Percentiles rank a stretch among this genome's conserved stretches.
Evolutionary conservation across 35 echinoderm and acorn worm species (phyloP).

Genomic region (Apostichopus japonicus): DNA sequence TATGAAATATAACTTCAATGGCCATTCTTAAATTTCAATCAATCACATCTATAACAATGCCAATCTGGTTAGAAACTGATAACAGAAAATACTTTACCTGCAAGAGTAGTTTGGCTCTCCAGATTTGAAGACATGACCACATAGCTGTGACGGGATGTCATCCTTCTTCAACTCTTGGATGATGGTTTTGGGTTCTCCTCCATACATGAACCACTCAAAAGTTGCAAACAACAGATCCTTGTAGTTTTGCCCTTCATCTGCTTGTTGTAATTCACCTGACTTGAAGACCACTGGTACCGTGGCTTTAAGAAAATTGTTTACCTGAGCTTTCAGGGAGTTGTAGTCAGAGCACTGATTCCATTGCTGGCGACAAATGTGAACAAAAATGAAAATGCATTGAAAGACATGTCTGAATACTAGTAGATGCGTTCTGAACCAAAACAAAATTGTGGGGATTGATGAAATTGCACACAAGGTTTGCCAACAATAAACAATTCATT

Average conservation of each 20-base stretch:
- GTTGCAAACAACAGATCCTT: conserved; percentile 43
- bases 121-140: conserved; percentile 92
- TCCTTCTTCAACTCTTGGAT: conserved; percentile 69
- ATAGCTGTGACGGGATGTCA: conserved; percentile 88
- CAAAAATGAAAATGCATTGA: background rate
- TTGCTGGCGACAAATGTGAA: conserved; percentile 38
- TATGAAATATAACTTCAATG: too few species aligned
- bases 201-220: conserved; percentile 93
- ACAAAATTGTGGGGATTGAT: too few species aligned
- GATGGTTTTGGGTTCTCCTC: conserved; percentile 60
- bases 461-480: too few species aligned
- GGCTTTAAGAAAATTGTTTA: conserved; percentile 60
- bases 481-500: too few species aligned
- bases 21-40: too few species aligned
- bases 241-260: conserved; percentile 60
- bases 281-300: conserved; percentile 74
- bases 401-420: too few species aligned
- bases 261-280: conserved; percentile 52
- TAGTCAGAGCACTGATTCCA: conserved; percentile 66
- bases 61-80: background rate
- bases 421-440: too few species aligned
- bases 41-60: too few species aligned
- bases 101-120: conserved; percentile 96
- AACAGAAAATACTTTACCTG: conserved; percentile 54
- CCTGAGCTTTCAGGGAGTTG: conserved; percentile 50